Evolutionary conservation across 2,113 vertebrate genomes (phyloP), one percentile per base, ranked within the genome.

Genomic region (Bagarius yarrelli): DNA sequence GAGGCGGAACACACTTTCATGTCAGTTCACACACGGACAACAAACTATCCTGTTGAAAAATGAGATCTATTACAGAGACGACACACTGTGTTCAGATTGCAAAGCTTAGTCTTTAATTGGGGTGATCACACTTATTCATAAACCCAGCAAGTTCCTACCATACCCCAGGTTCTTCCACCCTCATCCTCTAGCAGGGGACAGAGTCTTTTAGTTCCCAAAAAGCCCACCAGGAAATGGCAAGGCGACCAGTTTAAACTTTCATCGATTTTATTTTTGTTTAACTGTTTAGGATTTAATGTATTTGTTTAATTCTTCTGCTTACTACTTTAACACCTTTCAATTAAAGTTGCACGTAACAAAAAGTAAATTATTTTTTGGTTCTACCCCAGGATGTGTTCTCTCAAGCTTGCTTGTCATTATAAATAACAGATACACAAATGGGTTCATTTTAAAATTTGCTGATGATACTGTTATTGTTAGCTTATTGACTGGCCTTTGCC

Each of bases 1-100:
- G 86, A 88, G 88, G 90, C 88, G 91, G 87, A 81, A 30, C 80
- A 89, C 87, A 90, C 89, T 87, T 81, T 87, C 89, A 89, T 87
- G 88, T 85, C 86, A 88, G 90, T 90, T 89, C 82, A 85, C 53
- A 83, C 85, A 84, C 86, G 75, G 76, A 79, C 83, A 88, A 80
- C 44, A 71, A 89, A 88, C 80, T 81, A 15, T 23, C 72, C 83
- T 76, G 52, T 60, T 91, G 90, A 92, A 90, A 93, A 91, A 93
- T 91, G 88, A 81, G 84, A 83, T 83, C 88, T 79, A 89, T 92
- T 92, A 89, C 70, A 55, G 53, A 25, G 23, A 70, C 87, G 90
- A 91, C 89, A 89, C 66, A 27, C 0, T 61, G 78, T 84, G 87
- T 83, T 85, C 89, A 87, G 53, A 78, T 69, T 0, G 21, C 64